phyloP scores from a whole-genome alignment of 2,113 vertebrate species.

The Platysternon megacephalum region DNA sequence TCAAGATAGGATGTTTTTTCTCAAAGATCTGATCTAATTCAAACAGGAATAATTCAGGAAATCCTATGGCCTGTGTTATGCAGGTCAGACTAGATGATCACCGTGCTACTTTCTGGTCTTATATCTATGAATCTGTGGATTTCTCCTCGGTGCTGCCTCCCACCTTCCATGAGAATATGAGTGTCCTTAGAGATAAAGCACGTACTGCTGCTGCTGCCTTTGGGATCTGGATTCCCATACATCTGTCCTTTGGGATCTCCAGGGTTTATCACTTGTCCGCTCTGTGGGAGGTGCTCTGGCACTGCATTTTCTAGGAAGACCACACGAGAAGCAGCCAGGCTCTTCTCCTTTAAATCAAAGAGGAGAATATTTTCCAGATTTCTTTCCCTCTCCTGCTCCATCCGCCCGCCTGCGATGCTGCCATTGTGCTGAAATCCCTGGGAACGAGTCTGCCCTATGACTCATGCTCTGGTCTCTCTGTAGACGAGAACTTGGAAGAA shows the following conservation, averaged over 20 bases:
- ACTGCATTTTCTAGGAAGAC: not conserved
- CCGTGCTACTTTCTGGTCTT: not conserved
- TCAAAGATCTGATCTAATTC: not conserved
- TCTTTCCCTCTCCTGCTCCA: not conserved
- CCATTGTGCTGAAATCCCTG: not conserved
- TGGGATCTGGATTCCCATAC: not conserved
- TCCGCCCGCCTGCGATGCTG: not conserved
- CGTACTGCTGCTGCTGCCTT: not conserved
- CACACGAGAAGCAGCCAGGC: not conserved
- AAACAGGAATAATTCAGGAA: not conserved
- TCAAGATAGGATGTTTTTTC: too few relatives aligned
- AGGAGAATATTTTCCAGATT: not conserved
- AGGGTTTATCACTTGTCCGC: not conserved
- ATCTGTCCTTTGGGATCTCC: not conserved
- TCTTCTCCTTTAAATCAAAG: not conserved
- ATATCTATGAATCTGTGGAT: not conserved
- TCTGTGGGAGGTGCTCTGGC: not conserved
- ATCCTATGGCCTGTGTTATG: too few relatives aligned
- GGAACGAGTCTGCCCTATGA: not conserved
- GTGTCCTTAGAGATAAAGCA: too few relatives aligned
- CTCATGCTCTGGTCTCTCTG: not conserved
- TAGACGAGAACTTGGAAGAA: not conserved
- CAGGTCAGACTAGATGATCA: not conserved
- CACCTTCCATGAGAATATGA: not conserved
- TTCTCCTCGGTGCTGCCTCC: not conserved